A percentile compares a stretch with the other conserved stretches of the same genome.
phyloP scores from a whole-genome alignment of 1,140 invertebrate species.

The Brachionus koreanus region DNA sequence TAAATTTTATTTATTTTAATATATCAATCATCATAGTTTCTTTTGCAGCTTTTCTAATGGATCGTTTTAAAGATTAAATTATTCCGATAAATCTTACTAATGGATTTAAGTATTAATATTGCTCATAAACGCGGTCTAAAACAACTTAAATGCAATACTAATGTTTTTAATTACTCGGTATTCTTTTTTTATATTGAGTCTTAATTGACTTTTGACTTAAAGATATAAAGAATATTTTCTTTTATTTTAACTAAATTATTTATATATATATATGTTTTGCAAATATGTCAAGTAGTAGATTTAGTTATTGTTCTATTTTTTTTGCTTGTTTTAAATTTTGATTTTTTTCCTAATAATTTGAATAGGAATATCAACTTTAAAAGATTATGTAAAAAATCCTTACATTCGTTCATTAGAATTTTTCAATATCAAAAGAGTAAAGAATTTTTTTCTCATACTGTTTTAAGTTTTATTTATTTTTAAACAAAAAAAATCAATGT shows the following conservation, averaged over 20 bases:
- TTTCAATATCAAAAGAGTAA: too few species aligned
- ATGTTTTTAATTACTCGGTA: slow-evolving; percentile 15
- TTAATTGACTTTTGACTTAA: slow-evolving; percentile 39
- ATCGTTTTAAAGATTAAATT: slow-evolving; percentile 34
- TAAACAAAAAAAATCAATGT: too few species aligned
- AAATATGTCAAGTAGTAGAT: background rate
- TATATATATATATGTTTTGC: background rate
- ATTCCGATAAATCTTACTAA: slow-evolving; percentile 23
- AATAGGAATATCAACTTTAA: too few species aligned
- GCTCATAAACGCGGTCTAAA: background rate
- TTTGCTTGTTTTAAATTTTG: background rate
- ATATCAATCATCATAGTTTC: slow-evolving; percentile 32
- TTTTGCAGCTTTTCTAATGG: slow-evolving; percentile 3
- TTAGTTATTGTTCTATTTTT: background rate
- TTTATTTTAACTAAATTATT: background rate
- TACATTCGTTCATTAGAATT: too few species aligned
- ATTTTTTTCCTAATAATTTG: background rate
- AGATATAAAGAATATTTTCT: slow-evolving; percentile 22
- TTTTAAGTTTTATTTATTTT: too few species aligned
- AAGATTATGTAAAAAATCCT: too few species aligned
- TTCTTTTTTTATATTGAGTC: background rate
- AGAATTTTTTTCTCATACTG: too few species aligned
- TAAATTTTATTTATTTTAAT: background rate
- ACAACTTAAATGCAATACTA: background rate
- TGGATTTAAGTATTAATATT: slow-evolving; percentile 19